Evolutionary conservation across 2,797 vertebrate species (phyloP), one percentile per base, ranked within the genome.

Genomic region (Sebastolobus altivelis): DNA sequence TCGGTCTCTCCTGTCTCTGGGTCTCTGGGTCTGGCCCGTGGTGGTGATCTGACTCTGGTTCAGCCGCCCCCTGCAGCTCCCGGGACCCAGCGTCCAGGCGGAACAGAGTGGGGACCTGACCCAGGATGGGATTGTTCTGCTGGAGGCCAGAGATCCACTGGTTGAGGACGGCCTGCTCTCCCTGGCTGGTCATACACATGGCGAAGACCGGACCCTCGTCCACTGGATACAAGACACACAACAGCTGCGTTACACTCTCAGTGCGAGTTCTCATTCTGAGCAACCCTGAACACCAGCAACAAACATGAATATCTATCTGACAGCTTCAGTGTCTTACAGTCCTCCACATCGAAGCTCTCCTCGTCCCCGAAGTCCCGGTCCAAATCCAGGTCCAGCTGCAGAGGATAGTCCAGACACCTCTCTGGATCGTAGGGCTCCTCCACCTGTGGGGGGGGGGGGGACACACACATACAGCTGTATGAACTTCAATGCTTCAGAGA

Each of bases 91-190:
- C 31, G 0, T 92, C 86, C 73, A 98, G 92, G 31, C 96, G 96
- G 87, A 99, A 98, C 52, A 99, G 46, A 0, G 97, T 96, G 0
- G 97, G 96, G 16, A 95, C 93, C n/a, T 31, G 90, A 18, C 94
- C 95, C 81, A 99, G 91, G 20, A 96, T 61, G 5, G 97, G 96
- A 86, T 98, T 98, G 75, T 88, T 94, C 84, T 96, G 89, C 88
- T 98, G 97, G 52, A 98, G 95, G 58, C 96, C 95, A 1, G 95
- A 94, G 84, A 99, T 96, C 98, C 98, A 99, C 80, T 94, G 95
- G 79, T 95, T 95, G 49, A 99, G 93, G 2, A 96, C 96, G 16
- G 81, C 92, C 88, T 97, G 96, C 81, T 98, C 96, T 8, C 96
- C 96, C 3, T 87, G 94, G 16, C 94, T 88, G 0, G 93, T 92